A percentile compares a stretch with the other conserved stretches of the same genome.
These are phyloP conservation scores for Macquaria australasica DNA, from an alignment of 2,113 vertebrate genomes.

Conservation along the genomic window DNA sequence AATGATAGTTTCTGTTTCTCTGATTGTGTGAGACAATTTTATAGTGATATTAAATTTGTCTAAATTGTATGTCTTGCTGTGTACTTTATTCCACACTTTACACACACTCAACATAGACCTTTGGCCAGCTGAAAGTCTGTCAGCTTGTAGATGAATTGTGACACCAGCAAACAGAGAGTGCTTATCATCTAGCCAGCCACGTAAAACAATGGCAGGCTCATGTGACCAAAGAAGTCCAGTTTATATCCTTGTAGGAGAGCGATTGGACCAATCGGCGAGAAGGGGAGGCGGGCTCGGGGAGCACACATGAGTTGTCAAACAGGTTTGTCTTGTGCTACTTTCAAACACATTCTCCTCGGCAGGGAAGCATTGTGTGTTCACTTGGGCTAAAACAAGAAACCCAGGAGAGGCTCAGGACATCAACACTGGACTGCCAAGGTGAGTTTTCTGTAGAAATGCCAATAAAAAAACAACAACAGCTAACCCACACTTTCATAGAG, in stretches of 20 bases:
- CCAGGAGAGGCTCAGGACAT: background rate
- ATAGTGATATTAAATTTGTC: constrained; percentile 60
- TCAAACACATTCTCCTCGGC: constrained; percentile 8
- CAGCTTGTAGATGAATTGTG: background rate
- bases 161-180: background rate
- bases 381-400: background rate
- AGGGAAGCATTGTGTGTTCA: background rate
- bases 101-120: background rate
- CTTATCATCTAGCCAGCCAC: background rate
- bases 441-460: constrained; percentile 33
- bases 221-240: constrained; percentile 30
- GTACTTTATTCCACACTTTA: background rate
- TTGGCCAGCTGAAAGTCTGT: background rate
- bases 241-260: constrained; percentile 47
- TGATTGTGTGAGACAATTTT: constrained; percentile 35
- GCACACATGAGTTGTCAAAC: constrained; percentile 73
- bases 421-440: constrained; percentile 40
- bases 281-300: constrained; percentile 52
- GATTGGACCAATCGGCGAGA: constrained; percentile 52
- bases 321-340: constrained; percentile 72
- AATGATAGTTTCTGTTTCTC: constrained; percentile 25
- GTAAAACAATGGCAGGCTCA: constrained; percentile 45
- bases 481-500: background rate
- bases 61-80: constrained; percentile 12
- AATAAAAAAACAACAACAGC: background rate